These are phyloP conservation scores for Globicephala melas DNA, from an alignment of 2,113 vertebrate genomes.

Conservation along the genomic window DNA sequence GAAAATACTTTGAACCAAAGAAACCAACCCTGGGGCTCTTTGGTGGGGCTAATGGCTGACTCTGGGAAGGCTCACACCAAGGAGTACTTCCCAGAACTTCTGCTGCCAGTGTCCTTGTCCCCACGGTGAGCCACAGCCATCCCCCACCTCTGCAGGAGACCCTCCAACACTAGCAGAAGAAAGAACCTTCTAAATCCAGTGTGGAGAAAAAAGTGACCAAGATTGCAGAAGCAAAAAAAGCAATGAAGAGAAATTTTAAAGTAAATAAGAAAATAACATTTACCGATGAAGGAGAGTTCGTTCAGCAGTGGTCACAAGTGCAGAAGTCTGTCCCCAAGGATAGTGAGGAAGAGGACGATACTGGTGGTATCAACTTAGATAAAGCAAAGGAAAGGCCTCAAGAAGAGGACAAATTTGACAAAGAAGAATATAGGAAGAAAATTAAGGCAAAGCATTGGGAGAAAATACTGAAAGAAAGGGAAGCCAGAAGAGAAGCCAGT, in stretches of 20 bases:
- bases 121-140: too few species aligned
- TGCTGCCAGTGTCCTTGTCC: too few species aligned
- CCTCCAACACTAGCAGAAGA: constrained; percentile 37
- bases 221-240: constrained; percentile 90
- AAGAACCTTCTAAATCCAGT: constrained; percentile 75
- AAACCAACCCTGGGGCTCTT: neutral
- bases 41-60: too few species aligned
- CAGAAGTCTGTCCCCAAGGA: constrained; percentile 79
- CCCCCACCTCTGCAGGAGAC: too few species aligned
- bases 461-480: too few species aligned
- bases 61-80: too few species aligned
- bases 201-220: constrained; percentile 86
- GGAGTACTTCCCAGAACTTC: too few species aligned
- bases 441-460: constrained; percentile 90
- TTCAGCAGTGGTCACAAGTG: constrained; percentile 90
- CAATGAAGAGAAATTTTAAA: constrained; percentile 90
- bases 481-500: too few species aligned
- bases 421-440: constrained; percentile 90
- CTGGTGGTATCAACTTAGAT: constrained; percentile 85
- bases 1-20: neutral
- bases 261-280: constrained; percentile 91
- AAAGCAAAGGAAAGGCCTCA: constrained; percentile 87
- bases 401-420: constrained; percentile 90
- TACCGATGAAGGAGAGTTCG: constrained; percentile 88
- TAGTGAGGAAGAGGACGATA: constrained; percentile 78